These are phyloP conservation scores for Menidia beryllina DNA, from an alignment of 2,113 vertebrate genomes.

Conservation along the genomic window DNA sequence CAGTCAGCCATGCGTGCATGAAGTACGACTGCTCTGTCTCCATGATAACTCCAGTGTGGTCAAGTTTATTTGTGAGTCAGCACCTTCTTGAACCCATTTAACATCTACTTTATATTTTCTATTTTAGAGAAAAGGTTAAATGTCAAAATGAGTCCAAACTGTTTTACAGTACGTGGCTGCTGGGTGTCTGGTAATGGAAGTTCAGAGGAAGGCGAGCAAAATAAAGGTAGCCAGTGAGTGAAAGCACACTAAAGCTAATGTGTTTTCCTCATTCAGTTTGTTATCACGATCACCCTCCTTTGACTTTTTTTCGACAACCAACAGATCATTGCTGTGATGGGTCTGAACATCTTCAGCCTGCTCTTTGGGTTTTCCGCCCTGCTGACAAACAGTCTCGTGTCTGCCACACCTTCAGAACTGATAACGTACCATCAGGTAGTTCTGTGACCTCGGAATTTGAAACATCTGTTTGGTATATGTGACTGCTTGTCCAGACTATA, in stretches of 20 bases:
- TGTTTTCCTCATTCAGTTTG: too few relatives aligned
- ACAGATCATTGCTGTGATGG: conserved; percentile 74
- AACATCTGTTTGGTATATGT: neutral
- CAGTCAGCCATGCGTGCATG: conserved; percentile 75
- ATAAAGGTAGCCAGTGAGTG: conserved; percentile 60
- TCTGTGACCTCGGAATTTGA: neutral
- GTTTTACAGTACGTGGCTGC: conserved; percentile 74
- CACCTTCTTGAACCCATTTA: neutral
- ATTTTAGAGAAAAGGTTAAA: neutral
- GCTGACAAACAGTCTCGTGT: conserved; percentile 58
- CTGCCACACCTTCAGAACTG: conserved; percentile 20
- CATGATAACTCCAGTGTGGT: conserved; percentile 76
- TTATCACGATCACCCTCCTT: too few relatives aligned
- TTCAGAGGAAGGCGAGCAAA: conserved; percentile 76
- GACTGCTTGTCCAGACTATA: too few relatives aligned
- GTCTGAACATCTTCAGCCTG: conserved; percentile 71
- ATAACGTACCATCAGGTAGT: conserved; percentile 71
- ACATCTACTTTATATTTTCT: too few relatives aligned
- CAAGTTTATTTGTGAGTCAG: conserved; percentile 75
- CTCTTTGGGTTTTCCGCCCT: conserved; percentile 72
- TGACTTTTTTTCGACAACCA: neutral
- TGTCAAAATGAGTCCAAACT: neutral
- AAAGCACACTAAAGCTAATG: rapidly evolving
- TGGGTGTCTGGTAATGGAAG: conserved; percentile 69
- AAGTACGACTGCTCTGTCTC: conserved; percentile 72